Evolutionary conservation across 2,113 vertebrate genomes (phyloP), one percentile per base, ranked within the genome.

Genomic region (Caracal caracal): DNA sequence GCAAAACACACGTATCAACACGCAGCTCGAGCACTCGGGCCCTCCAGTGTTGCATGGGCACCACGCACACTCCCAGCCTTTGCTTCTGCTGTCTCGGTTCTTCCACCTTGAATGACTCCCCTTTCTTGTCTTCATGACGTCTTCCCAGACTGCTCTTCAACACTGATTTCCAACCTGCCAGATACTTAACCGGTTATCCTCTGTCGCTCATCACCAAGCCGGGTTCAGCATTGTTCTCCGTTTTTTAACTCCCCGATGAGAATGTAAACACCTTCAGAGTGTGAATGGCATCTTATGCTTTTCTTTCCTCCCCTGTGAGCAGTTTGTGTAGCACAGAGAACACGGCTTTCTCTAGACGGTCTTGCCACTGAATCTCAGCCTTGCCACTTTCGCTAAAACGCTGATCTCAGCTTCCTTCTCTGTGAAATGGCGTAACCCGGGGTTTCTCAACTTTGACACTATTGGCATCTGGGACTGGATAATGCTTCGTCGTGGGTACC

Each of bases 11-110:
- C 9, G 20, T 79, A 47, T 43, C 59, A 56, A 7, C 56, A 37
- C 4, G 19, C 15, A 47, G 8, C 37, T 47, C 22, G n/a, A 65
- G 70, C 10, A 0, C 0, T 4, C 10, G 4, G 28, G 4, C 15
- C 33, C 66, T 37, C 37, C 24, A 2, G 20, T 28, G n/a, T 26
- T 9, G 0, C 22, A 5, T 1, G 0, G 30, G 30, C 33, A 22
- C 33, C 7, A 2, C 0, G 9, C 5, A 0, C 5, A 6, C 24
- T 15, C n/a, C 4, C 1, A 40, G 40, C 40, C 47, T 75, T 73
- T 51, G 26, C 20, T 80, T 79, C 10, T 24, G 28, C 17, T 37
- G 11, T 65, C 78, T 37, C 15, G 30, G 10, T 70, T n/a, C 33
- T 40, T 71, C 56, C 13, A 19, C 24, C 26, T 47, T 2, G 10